Evolutionary conservation across 1,140 invertebrate genomes (phyloP).

Genomic region (Megalopta genalis): DNA sequence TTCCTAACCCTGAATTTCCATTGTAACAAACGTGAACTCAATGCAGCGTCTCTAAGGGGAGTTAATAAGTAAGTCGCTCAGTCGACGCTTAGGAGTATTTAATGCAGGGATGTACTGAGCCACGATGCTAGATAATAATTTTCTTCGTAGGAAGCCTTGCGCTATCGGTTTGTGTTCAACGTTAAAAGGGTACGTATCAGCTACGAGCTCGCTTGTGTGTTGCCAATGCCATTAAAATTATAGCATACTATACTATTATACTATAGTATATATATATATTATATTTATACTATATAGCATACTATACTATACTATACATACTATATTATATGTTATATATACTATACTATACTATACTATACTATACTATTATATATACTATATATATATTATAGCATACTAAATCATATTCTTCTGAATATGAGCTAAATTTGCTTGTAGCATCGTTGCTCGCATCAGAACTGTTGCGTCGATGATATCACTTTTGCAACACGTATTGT

Average conservation of each 20-base stretch:
- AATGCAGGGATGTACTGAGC: background rate
- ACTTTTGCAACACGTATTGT: no score
- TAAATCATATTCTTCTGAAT: no score
- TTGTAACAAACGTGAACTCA: background rate
- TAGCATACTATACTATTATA: no score
- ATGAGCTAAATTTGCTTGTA: no score
- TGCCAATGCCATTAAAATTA: conserved; percentile 51
- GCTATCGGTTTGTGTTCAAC: conserved; percentile 2
- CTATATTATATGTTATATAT: no score
- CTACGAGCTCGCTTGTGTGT: conserved; percentile 54
- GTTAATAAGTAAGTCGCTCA: conserved; percentile 55
- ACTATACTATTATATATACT: no score
- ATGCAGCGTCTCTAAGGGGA: background rate
- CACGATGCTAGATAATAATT: conserved; percentile 55
- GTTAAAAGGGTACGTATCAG: conserved; percentile 52
- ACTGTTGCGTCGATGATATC: no score
- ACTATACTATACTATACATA: no score
- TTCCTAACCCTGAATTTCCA: background rate
- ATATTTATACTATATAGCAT: no score
- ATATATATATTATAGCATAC: background rate
- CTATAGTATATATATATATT: no score
- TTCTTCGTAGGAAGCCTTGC: conserved; percentile 33
- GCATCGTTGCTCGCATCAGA: no score
- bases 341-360: no score
- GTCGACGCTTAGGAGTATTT: background rate